Base-by-base conservation (phyloP, 1,140 invertebrate species). In the Aphelenchoides avenae region DNA sequence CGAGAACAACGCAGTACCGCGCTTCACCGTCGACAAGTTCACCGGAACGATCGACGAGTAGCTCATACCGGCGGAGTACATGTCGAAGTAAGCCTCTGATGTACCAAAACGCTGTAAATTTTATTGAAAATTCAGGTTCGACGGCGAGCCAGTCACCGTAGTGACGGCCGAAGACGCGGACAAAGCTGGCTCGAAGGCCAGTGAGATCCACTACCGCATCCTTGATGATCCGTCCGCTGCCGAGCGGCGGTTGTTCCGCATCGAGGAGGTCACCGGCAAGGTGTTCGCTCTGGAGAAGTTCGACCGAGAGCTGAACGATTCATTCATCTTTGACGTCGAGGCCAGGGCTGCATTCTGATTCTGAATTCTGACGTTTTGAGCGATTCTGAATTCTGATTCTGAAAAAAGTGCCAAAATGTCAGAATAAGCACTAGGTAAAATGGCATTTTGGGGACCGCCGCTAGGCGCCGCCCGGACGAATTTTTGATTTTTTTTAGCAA, bases 11-110 rank as follows among this genome's bases (percentile, higher is more conserved):
- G 63, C 63, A 37, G 67, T 76, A 11, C 71, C 71, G 1, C 57
- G 69, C 9, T 76, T 74, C 43, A 71, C 63, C 11, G 66, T 76
- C 3, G 73, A 74, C 42, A 42, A 64, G 27, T 74, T 74, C 64
- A 73, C 67, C n/a, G 71, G 73, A 26, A 70, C 57, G 13, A 68
- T 74, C 26, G 73, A 74, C 34, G 71, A 74, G 52, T 66, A 74
- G 46, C 33, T 67, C 33, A 56, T 62, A 13, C 72, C 70, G 13
- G 56, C 53, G 27, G 64, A 76, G 41, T 73, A 67, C 51, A 55
- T 70, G 41, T 50, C 61, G 24, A 71, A 41, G 52, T 54, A 47
- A 39, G 18, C n/a, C 44, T 26, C 44, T 7, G 9, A n/a, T n/a
- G n/a, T n/a, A n/a, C n/a, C n/a, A n/a, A n/a, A n/a, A n/a, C n/a